These are phyloP conservation scores for Pangasius djambal DNA, from an alignment of 2,797 vertebrate species.

Conservation along the genomic window DNA sequence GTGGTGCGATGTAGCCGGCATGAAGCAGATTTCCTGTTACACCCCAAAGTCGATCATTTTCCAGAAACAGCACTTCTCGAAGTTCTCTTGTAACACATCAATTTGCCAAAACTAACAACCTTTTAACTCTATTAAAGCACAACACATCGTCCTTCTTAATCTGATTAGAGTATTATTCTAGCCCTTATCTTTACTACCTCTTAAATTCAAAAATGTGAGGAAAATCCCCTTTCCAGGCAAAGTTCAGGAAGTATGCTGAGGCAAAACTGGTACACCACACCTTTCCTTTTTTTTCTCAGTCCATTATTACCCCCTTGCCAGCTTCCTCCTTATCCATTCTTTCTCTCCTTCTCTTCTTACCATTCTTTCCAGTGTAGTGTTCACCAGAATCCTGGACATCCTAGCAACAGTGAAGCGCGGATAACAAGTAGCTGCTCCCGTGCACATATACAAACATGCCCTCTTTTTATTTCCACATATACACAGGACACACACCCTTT, in stretches of 20 bases:
- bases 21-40: not conserved
- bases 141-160: not conserved
- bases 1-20: not conserved
- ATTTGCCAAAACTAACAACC: not conserved
- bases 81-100: not conserved
- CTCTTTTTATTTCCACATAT: not conserved
- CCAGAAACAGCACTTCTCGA: not conserved
- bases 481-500: not conserved
- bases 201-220: not conserved
- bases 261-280: not conserved
- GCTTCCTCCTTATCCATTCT: not conserved
- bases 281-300: not conserved
- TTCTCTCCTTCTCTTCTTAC: not conserved
- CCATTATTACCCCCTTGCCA: not conserved
- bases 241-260: not conserved
- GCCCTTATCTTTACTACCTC: not conserved
- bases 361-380: not conserved
- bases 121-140: not conserved
- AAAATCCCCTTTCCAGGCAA: not conserved
- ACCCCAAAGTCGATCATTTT: not conserved
- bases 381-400: not conserved
- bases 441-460: not conserved
- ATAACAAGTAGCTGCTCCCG: not conserved
- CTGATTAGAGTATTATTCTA: not conserved
- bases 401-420: not conserved